Conservation (phyloP, 1,140 invertebrate species). For the Microplitis demolitor region DNA sequence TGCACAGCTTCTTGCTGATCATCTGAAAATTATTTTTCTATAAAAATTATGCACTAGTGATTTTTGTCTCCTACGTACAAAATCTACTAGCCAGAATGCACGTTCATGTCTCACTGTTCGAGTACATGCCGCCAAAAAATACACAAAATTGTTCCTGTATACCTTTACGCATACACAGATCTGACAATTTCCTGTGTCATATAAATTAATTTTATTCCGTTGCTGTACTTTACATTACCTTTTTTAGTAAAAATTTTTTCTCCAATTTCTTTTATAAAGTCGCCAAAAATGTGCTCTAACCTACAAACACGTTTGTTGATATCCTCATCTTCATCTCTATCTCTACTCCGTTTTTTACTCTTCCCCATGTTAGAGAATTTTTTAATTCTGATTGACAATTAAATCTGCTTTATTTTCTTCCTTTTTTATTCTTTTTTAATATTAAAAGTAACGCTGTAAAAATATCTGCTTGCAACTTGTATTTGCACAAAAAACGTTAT, state of each 20-base stretch:
- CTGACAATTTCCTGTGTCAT: neutral
- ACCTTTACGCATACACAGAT: neutral
- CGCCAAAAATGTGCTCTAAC: neutral
- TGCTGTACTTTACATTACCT: neutral
- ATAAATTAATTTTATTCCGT: no score
- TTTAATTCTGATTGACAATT: no score
- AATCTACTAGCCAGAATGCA: neutral
- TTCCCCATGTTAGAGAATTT: no score
- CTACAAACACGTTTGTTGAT: neutral
- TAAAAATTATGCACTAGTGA: neutral
- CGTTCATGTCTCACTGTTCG: neutral
- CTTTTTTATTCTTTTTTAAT: no score
- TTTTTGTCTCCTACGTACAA: neutral
- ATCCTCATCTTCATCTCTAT: neutral
- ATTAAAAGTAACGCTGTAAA: no score
- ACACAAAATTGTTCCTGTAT: neutral
- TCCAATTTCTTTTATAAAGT: neutral
- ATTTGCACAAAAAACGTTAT: no score
- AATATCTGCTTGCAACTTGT: no score
- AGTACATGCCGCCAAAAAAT: neutral
- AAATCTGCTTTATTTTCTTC: no score
- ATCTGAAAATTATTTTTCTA: neutral
- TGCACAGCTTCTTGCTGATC: neutral
- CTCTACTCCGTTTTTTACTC: no score
- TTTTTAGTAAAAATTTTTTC: neutral